Percentiles rank a stretch among this genome's conserved stretches.
Conservation (phyloP, 2,797 vertebrate species). For the Ctenopoma kingsleyae region DNA sequence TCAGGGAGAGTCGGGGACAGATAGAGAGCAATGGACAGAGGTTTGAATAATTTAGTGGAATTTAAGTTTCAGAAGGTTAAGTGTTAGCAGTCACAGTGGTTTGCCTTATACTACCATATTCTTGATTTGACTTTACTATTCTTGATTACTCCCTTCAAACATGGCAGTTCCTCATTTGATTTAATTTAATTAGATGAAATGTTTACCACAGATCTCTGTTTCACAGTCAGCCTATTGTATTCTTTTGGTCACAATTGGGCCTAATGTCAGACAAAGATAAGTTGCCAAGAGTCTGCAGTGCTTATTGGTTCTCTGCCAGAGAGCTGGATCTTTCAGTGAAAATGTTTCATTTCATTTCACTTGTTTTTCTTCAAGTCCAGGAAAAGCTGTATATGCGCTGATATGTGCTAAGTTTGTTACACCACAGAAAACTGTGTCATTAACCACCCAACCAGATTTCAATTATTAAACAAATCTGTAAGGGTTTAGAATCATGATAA, state of each 20-base stretch:
- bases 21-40: conserved; percentile 53
- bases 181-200: conserved; percentile 32
- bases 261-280: conserved; percentile 49
- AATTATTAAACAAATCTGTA: too few relatives aligned
- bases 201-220: conserved; percentile 24
- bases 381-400: too few relatives aligned
- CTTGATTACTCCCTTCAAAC: background rate
- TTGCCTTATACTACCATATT: background rate
- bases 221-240: conserved; percentile 53
- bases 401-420: too few relatives aligned
- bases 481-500: too few relatives aligned
- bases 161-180: conserved; percentile 19
- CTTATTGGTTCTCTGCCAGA: conserved; percentile 52
- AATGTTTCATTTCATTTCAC: conserved; percentile 60
- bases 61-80: conserved; percentile 47
- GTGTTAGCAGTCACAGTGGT: conserved; percentile 27
- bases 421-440: too few relatives aligned
- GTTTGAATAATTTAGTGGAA: conserved; percentile 69
- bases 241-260: conserved; percentile 45
- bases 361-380: conserved; percentile 34
- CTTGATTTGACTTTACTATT: background rate
- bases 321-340: conserved; percentile 45
- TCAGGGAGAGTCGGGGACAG: conserved; percentile 48
- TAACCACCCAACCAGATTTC: too few relatives aligned
- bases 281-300: conserved; percentile 48